Percentiles rank a stretch among this genome's conserved stretches.
Conservation (phyloP, 2,113 vertebrate genomes). For the Ophthalmolycus amberensis region DNA sequence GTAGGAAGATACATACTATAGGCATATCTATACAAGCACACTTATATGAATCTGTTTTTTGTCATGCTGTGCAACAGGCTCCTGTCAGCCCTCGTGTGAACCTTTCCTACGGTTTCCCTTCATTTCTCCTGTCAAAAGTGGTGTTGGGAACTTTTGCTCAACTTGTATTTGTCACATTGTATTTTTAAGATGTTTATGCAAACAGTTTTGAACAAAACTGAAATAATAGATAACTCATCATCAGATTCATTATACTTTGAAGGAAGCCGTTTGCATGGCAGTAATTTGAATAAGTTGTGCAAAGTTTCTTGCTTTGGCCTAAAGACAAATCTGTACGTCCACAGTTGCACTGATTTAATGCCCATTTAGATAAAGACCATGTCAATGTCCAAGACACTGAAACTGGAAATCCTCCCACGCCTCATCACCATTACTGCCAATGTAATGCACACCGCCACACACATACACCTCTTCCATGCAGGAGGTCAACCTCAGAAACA, state of each 20-base stretch:
- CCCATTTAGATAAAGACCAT: conserved; percentile 26
- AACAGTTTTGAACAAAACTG: neutral
- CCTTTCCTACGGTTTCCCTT: neutral
- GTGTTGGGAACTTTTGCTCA: neutral
- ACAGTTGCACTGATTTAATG: neutral
- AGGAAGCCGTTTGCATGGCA: neutral
- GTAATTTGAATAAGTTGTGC: neutral
- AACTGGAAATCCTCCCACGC: conserved; percentile 26
- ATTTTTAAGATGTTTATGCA: neutral
- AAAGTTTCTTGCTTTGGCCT: neutral
- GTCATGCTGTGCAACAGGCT: conserved; percentile 28
- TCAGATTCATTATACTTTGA: neutral
- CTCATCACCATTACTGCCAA: conserved; percentile 11
- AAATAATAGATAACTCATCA: neutral
- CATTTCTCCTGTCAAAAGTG: neutral
- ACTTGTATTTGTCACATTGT: neutral
- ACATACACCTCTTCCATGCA: conserved; percentile 26
- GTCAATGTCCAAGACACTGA: conserved; percentile 5
- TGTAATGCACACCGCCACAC: conserved; percentile 48
- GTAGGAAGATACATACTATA: neutral
- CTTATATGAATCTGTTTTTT: conserved; percentile 31
- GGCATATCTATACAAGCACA: conserved; percentile 1
- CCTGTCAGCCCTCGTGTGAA: conserved; percentile 14
- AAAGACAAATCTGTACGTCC: neutral
- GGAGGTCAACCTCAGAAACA: conserved; percentile 62